A percentile compares a stretch with the other conserved stretches of the same genome.
Conservation (phyloP, 2,888 invertebrate genomes). For the Ferrisia virgata region DNA sequence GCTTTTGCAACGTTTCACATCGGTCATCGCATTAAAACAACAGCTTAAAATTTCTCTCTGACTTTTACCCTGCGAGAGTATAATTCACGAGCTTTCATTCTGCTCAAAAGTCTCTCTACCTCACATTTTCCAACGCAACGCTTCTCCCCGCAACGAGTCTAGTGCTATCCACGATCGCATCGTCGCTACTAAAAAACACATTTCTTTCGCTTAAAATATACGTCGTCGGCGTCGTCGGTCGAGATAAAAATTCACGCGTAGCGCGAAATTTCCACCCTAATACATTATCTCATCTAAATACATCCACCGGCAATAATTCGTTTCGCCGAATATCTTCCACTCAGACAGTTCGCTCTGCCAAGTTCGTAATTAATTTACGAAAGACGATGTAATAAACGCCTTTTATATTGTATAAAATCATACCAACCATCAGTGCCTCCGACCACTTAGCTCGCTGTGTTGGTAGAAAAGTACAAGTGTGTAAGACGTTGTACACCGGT, state of each 20-base stretch:
- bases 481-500: not conserved
- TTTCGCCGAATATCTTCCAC: not conserved
- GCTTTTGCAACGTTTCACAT: not conserved
- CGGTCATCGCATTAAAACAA: not conserved
- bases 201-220: not conserved
- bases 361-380: conserved; percentile 9
- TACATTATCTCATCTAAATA: conserved; percentile 5
- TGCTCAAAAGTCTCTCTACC: not conserved
- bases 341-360: not conserved
- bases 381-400: conserved; percentile 5
- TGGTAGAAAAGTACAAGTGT: not conserved
- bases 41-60: not conserved
- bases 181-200: not conserved
- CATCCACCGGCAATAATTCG: not conserved
- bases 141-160: not conserved
- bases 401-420: not conserved
- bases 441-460: not conserved
- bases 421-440: too few species aligned
- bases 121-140: not conserved
- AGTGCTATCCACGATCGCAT: not conserved
- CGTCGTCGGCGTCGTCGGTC: not conserved
- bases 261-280: not conserved
- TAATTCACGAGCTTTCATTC: not conserved
- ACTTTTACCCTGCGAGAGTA: not conserved
- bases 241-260: not conserved